Evolutionary conservation across 2,888 invertebrate genomes (phyloP).

Genomic region (Alviniconcha strummeri): DNA sequence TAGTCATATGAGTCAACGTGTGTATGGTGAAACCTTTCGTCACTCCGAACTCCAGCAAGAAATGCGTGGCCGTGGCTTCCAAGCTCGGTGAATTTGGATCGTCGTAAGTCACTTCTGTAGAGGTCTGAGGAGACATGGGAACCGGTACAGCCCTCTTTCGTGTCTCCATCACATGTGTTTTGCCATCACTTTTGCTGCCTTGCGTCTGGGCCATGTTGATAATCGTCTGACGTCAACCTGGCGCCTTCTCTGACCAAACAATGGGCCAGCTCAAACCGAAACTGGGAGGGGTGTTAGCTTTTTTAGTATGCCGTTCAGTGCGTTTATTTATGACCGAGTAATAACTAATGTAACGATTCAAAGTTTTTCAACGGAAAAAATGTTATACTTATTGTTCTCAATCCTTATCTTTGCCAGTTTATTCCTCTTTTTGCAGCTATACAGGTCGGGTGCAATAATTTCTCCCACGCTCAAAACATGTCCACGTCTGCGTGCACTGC

Average conservation of each 20-base stretch:
- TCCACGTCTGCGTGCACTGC: neutral
- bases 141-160: slow-evolving; percentile 35
- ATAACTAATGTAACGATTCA: too few relatives aligned
- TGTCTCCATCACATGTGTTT: slow-evolving; percentile 43
- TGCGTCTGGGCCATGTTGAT: slow-evolving; percentile 41
- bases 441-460: too few relatives aligned
- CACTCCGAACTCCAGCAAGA: slow-evolving; percentile 54
- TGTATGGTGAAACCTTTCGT: slow-evolving; percentile 58
- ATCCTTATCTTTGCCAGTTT: too few relatives aligned
- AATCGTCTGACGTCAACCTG: slow-evolving; percentile 45
- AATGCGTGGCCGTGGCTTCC: slow-evolving; percentile 42
- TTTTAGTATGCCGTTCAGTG: too few relatives aligned
- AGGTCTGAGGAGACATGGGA: slow-evolving; percentile 39
- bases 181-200: slow-evolving; percentile 38
- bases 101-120: slow-evolving; percentile 43
- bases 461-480: neutral
- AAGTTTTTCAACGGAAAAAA: too few relatives aligned
- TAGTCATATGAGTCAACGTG: slow-evolving; percentile 52
- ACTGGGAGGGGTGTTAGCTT: slow-evolving; percentile 29
- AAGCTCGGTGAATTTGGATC: slow-evolving; percentile 41
- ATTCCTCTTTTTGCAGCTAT: too few relatives aligned
- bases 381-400: too few relatives aligned
- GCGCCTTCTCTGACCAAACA: slow-evolving; percentile 41
- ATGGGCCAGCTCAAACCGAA: neutral
- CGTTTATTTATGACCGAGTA: too few relatives aligned